A percentile compares a stretch with the other conserved stretches of the same genome.
phyloP scores from a whole-genome alignment of 1,140 invertebrate genomes.

The Eriosoma lanigerum region DNA sequence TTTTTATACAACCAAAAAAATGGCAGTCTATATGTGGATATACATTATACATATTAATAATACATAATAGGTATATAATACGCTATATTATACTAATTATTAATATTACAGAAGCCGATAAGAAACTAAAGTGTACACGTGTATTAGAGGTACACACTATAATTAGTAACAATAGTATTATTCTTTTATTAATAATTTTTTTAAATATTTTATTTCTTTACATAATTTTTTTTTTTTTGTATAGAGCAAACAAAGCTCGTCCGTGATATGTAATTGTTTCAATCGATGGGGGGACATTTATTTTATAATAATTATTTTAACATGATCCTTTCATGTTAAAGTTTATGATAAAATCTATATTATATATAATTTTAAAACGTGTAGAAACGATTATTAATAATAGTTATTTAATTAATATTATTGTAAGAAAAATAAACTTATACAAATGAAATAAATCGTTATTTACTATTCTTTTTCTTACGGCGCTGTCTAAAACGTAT shows the following conservation, averaged over 20 bases:
- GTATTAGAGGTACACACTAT: conserved; percentile 24
- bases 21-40: conserved; percentile 42
- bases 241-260: conserved; percentile 42
- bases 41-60: neutral
- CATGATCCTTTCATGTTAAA: neutral
- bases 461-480: no score
- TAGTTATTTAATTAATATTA: neutral
- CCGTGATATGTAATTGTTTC: conserved; percentile 49
- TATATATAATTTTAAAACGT: neutral
- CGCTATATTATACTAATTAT: conserved; percentile 28
- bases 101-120: conserved; percentile 34
- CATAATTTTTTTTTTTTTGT: neutral
- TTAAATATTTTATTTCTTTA: conserved; percentile 27
- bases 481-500: no score
- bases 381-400: neutral
- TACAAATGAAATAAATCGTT: no score
- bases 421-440: neutral
- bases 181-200: no score
- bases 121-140: conserved; percentile 11
- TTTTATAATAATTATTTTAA: neutral
- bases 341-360: neutral
- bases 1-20: conserved; percentile 44
- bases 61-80: neutral
- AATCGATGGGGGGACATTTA: neutral
- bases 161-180: conserved; percentile 35